Percentiles rank a stretch among this genome's conserved stretches.
These are phyloP conservation scores for Panopea generosa DNA, from an alignment of 2,888 invertebrate species.

Conservation along the genomic window DNA sequence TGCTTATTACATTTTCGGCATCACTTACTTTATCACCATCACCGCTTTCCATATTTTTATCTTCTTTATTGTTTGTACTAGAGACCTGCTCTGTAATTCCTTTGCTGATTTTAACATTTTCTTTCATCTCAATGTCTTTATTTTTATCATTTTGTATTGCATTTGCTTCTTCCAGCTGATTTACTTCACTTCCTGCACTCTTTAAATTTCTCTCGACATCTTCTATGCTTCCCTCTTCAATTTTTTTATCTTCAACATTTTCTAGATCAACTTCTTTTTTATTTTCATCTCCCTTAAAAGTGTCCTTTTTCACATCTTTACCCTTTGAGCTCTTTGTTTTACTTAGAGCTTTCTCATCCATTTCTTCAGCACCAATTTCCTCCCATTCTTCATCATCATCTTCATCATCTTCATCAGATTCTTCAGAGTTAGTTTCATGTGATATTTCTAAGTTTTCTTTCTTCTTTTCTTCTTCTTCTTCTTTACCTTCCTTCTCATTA, in stretches of 20 bases:
- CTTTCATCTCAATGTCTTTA: too few relatives aligned
- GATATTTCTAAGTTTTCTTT: conserved; percentile 12
- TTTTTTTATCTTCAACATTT: background rate
- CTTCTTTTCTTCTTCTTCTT: conserved; percentile 41
- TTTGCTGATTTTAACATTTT: background rate
- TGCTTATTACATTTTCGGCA: background rate
- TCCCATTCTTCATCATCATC: conserved; percentile 44
- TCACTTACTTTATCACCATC: background rate
- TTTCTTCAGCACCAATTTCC: conserved; percentile 42
- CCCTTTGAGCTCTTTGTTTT: conserved; percentile 5
- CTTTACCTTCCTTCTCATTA: conserved; percentile 25
- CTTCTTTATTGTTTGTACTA: too few relatives aligned
- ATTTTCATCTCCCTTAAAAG: too few relatives aligned
- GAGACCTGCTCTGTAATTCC: background rate
- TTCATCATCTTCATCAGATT: conserved; percentile 10
- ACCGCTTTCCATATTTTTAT: background rate
- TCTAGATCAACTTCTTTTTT: background rate
- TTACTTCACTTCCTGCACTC: background rate
- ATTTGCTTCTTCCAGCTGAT: background rate
- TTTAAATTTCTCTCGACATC: too few relatives aligned
- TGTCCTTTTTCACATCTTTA: background rate
- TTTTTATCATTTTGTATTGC: too few relatives aligned
- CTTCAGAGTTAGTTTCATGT: conserved; percentile 9
- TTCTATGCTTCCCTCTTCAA: background rate
- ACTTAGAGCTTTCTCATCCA: conserved; percentile 5